A percentile compares a stretch with the other conserved stretches of the same genome.
Conservation (phyloP, 2,888 invertebrate species). For the Agrochola lychnidis region DNA sequence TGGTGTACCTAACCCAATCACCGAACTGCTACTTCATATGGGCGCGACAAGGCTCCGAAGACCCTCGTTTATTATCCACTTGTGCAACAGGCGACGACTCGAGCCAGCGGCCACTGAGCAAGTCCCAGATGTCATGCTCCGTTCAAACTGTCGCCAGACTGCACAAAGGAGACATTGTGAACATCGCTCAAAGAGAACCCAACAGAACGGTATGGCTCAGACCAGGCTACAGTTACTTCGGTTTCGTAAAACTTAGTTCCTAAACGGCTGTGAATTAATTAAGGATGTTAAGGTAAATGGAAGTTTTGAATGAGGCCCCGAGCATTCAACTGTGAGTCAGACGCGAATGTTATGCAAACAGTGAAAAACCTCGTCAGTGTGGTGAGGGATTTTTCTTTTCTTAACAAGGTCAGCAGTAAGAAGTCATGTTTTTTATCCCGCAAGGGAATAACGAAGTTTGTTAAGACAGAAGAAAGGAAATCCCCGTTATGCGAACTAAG, state of each 20-base stretch:
- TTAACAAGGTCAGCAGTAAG: conserved; percentile 24
- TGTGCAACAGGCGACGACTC: conserved; percentile 84
- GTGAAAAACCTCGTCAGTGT: conserved; percentile 34
- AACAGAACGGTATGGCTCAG: conserved; percentile 83
- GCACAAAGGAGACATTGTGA: conserved; percentile 79
- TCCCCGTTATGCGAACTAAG: not conserved
- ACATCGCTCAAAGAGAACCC: conserved; percentile 82
- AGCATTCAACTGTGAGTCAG: conserved; percentile 56
- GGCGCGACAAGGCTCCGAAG: conserved; percentile 72
- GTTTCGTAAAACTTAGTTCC: conserved; percentile 87
- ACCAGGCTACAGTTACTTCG: conserved; percentile 84
- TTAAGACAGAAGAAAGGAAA: conserved; percentile 7
- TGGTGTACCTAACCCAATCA: conserved; percentile 82
- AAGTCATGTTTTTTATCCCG: conserved; percentile 6
- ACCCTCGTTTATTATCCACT: conserved; percentile 76
- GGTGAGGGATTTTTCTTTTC: conserved; percentile 30
- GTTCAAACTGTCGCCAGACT: conserved; percentile 82
- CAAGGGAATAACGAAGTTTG: conserved; percentile 21
- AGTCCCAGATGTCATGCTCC: conserved; percentile 84
- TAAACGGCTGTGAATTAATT: conserved; percentile 81
- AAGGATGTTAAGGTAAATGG: conserved; percentile 48
- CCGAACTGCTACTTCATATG: conserved; percentile 85
- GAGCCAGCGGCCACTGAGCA: conserved; percentile 73
- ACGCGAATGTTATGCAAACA: conserved; percentile 37
- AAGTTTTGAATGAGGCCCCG: conserved; percentile 47